Base-by-base conservation (phyloP, 2,888 invertebrate species). In the Fragum sueziense region DNA sequence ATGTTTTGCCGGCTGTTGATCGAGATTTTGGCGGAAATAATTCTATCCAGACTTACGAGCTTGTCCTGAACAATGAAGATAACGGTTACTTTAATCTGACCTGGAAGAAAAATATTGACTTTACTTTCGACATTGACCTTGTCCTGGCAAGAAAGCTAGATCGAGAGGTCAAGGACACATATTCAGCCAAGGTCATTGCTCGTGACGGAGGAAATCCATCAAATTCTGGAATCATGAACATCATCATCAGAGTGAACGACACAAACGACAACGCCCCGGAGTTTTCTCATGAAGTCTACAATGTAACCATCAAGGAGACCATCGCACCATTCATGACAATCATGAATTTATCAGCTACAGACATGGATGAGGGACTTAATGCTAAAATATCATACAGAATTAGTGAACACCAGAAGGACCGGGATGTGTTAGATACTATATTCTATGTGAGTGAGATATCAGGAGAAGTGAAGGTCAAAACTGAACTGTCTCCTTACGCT, bases 361-460 rank as follows among this genome's bases (percentile, higher is more conserved):
- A 99, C 91, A 95, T 95, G 41, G 98, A 98, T 91, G 95, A 96
- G 85, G 98, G 97, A 4, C 95, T 95, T 11, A 98, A 98, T 91
- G 96, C 94, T 3, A 91, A 93, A 70, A 91, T 95, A n/a, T 86
- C 91, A 22, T 94, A 94, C 89, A 92, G 93, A 88, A 93, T 92
- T 17, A 87, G 88, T 52, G 80, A 84, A 20, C 85, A 84, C 51
- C 86, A 88, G 47, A 78, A 83, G 17, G 76, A 79, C 33, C 79
- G 76, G 29, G 80, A 82, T 33, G 27, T 70, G 14, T 74, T 89
- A 9, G 77, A 84, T 33, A 62, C 81, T 31, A 76, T 87, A 57
- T 91, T 91, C 71, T 65, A 67, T n/a, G 62, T 91, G 25, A 79
- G 90, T 72, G 73, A 85, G 6, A 74, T 71, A 11, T 87, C 86